Conservation (phyloP, 2,113 vertebrate genomes). For the Actinemys pallida region DNA sequence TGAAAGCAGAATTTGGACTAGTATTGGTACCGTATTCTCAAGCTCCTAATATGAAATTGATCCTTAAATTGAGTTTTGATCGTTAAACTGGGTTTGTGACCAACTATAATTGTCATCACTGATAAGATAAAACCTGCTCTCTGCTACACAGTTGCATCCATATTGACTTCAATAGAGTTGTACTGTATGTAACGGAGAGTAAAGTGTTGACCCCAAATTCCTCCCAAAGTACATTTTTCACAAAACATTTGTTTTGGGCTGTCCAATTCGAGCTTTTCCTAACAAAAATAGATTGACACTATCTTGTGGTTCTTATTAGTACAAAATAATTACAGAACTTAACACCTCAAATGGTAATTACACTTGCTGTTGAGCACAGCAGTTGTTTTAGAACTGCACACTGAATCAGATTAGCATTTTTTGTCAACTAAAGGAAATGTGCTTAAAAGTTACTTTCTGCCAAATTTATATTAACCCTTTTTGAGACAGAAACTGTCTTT, state of each 20-base stretch:
- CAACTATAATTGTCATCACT: not conserved
- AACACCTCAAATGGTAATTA: constrained; percentile 52
- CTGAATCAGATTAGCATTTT: constrained; percentile 44
- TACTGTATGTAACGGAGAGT: not conserved
- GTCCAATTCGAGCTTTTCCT: not conserved
- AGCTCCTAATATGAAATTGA: not conserved
- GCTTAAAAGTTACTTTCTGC: constrained; percentile 15
- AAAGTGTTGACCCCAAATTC: not conserved
- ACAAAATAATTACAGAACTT: constrained; percentile 49
- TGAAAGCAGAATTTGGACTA: not conserved
- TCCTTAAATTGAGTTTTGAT: not conserved
- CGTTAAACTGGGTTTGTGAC: not conserved
- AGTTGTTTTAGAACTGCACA: not conserved
- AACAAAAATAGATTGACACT: not conserved
- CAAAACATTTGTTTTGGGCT: not conserved
- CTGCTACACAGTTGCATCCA: not conserved
- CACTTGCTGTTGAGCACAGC: constrained; percentile 43
- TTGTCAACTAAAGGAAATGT: constrained; percentile 35
- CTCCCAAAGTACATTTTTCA: not conserved
- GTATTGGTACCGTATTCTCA: not conserved
- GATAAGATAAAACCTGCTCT: not conserved
- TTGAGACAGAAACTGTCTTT: not conserved
- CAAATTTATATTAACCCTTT: not conserved
- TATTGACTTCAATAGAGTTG: not conserved
- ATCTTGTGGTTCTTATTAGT: constrained; percentile 23